Conservation (phyloP, 2,113 vertebrate genomes). For the Calyptommatus sinebrachiatus region DNA sequence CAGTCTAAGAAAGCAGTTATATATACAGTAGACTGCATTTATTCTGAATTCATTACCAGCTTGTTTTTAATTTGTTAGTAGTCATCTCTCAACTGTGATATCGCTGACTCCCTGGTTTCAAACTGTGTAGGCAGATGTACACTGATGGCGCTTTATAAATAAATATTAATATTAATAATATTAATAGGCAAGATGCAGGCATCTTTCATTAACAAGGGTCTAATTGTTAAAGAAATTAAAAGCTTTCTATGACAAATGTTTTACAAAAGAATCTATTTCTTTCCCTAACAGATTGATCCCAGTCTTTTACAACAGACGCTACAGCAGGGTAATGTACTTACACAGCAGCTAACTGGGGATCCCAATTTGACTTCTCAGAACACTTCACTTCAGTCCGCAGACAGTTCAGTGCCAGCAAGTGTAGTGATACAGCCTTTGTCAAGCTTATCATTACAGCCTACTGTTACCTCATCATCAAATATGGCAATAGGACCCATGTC, state of each 20-base stretch:
- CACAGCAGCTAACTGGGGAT: constrained; percentile 84
- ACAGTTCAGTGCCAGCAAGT: constrained; percentile 79
- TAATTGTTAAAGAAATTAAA: too few species aligned
- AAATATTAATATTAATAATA: too few species aligned
- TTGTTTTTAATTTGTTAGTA: too few species aligned
- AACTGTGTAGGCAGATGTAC: too few species aligned
- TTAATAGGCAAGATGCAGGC: too few species aligned
- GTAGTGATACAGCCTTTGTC: constrained; percentile 92
- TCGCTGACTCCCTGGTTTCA: too few species aligned
- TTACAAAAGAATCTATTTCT: background rate
- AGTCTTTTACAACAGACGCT: constrained; percentile 91
- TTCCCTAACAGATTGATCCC: constrained; percentile 83
- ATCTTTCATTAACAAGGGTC: background rate
- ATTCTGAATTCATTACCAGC: too few species aligned
- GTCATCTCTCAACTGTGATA: too few species aligned
- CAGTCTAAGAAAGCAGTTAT: too few species aligned
- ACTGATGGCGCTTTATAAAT: too few species aligned
- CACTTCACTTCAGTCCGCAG: constrained; percentile 74
- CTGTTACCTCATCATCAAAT: constrained; percentile 76
- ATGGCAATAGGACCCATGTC: constrained; percentile 82
- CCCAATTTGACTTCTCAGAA: constrained; percentile 71
- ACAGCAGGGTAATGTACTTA: constrained; percentile 84
- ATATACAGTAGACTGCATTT: too few species aligned
- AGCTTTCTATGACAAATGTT: background rate
- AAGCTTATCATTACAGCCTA: constrained; percentile 85